Evolutionary conservation across 2,888 invertebrate species (phyloP).

Genomic region (Dromius quadrimaculatus): DNA sequence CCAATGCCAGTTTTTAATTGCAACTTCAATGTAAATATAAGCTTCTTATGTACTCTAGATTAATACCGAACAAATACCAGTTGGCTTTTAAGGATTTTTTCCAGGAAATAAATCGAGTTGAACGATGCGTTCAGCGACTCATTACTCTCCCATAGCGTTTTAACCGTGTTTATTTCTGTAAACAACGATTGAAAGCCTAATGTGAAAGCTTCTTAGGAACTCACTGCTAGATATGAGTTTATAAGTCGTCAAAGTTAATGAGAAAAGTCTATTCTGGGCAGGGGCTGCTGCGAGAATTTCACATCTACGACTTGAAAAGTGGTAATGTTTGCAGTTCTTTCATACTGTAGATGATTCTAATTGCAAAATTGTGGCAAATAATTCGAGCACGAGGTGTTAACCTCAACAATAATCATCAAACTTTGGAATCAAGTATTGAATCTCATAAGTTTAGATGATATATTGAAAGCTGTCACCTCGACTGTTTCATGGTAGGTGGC

Average conservation of each 20-base stretch:
- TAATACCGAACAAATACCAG: conserved; percentile 9
- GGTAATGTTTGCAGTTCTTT: too few species aligned
- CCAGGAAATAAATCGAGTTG: conserved; percentile 12
- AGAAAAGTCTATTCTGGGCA: conserved; percentile 22
- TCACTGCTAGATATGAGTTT: not conserved
- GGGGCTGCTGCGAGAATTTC: not conserved
- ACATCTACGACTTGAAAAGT: too few species aligned
- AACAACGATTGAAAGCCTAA: conserved; percentile 24
- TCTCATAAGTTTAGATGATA: too few species aligned
- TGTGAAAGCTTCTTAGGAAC: conserved; percentile 16
- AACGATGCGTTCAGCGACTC: conserved; percentile 5
- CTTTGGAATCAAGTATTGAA: too few species aligned
- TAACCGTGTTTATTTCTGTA: conserved; percentile 35
- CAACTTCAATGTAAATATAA: not conserved
- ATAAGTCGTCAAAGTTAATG: conserved; percentile 30
- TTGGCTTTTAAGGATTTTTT: conserved; percentile 26
- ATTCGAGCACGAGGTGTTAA: too few species aligned
- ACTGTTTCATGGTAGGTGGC: too few species aligned
- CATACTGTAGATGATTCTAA: too few species aligned
- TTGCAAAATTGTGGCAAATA: too few species aligned
- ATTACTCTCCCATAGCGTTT: conserved; percentile 1
- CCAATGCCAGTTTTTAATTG: too few species aligned
- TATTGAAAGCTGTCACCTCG: too few species aligned
- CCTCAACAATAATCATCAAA: too few species aligned
- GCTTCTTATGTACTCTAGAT: conserved; percentile 16